Base-by-base conservation (phyloP, 2,797 vertebrate species). In the Parambassis ranga region DNA sequence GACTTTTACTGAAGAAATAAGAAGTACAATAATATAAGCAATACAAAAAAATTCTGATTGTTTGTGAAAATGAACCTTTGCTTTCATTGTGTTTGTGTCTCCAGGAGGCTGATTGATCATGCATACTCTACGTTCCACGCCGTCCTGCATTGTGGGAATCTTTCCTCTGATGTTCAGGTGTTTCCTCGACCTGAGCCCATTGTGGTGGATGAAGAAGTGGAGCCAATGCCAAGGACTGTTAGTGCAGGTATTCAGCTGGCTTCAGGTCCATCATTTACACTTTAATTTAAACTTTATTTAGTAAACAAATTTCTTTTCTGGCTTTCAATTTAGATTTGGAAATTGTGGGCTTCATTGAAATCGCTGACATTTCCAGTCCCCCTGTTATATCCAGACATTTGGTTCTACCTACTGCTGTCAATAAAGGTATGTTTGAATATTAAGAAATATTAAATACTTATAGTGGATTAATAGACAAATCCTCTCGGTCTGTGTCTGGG, bases 291-390 rank as follows among this genome's bases (percentile, higher is more conserved):
- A 16, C 2, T 3, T 15, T 7, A 7, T 35, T 35, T 6, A n/a
- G 6, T 3, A n/a, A 3, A 35, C 1, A 22, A 8, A 32, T 38
- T 0, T 38, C 46, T 0, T 10, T 46, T 52, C 7, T 71, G 3
- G 36, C 0, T 83, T 89, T 36, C 90, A n/a, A n/a, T n/a, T n/a
- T n/a, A 99, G 98, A 99, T 77, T 89, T 99, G 81, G 96, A 98
- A 90, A 95, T 99, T 43, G 90, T 99, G 77, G 98, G 98, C 1
- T 99, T 99, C 86, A 96, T 99, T 85, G 97, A 99, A 86, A 98
- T 99, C 57, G 95, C 94, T 26, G 98, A 99, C 75, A 99, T 99
- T 77, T 95, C 96, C 71, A 99, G 98, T 65, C 98, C 98, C 42
- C 97, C 97, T 4, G 97, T 98, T 62, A 87, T 97, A 64, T 99